Conservation (phyloP, 2,888 invertebrate genomes). For the Dinocampus coccinellae region DNA sequence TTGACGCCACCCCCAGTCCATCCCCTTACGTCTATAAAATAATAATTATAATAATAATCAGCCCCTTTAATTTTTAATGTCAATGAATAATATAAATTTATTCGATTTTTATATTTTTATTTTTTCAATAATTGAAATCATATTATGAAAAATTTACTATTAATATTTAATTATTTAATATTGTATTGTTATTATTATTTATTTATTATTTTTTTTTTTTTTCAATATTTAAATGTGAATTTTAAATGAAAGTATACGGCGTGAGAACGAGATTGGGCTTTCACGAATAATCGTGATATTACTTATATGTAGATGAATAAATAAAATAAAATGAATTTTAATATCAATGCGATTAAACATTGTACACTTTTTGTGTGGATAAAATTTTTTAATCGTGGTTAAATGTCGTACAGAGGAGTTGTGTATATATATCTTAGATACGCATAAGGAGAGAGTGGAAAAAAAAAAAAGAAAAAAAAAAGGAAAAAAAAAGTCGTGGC, state of each 20-base stretch:
- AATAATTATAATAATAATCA: not conserved
- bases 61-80: conserved; percentile 2
- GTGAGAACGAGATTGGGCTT: not conserved
- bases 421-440: not conserved
- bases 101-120: no score
- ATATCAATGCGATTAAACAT: no score
- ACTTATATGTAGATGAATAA: not conserved
- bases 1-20: conserved; percentile 14
- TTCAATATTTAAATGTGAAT: not conserved
- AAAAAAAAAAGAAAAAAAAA: conserved; percentile 11
- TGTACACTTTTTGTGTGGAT: no score
- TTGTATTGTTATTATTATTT: no score
- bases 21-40: conserved; percentile 11
- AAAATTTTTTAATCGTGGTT: no score
- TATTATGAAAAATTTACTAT: no score
- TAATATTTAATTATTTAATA: no score
- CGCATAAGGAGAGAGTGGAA: conserved; percentile 10
- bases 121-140: no score
- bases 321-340: no score
- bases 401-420: no score
- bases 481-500: conserved; percentile 40
- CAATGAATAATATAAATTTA: no score
- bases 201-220: not conserved
- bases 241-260: not conserved
- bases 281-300: not conserved